These are phyloP conservation scores for Stomorhina lunata DNA, from an alignment of 2,888 invertebrate genomes.

Conservation along the genomic window DNA sequence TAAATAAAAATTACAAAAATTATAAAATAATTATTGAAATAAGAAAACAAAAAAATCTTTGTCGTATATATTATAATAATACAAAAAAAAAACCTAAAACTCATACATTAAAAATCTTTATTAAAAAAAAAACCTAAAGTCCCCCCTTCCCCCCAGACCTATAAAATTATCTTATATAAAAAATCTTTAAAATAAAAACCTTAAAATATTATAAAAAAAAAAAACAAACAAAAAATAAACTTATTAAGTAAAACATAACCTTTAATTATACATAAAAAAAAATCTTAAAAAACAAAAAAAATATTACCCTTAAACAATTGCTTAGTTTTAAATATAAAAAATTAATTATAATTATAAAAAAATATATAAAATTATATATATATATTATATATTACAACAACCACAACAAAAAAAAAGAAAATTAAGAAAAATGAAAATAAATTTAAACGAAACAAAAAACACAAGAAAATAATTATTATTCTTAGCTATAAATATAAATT, in stretches of 20 bases:
- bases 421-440: slow-evolving; percentile 6
- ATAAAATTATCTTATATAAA: slow-evolving; percentile 19
- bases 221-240: no score
- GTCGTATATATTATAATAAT: slow-evolving; percentile 54
- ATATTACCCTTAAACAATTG: slow-evolving; percentile 62
- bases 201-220: slow-evolving; percentile 14
- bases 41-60: slow-evolving; percentile 57
- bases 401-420: slow-evolving; percentile 20
- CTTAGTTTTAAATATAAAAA: slow-evolving; percentile 62
- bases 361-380: slow-evolving; percentile 52
- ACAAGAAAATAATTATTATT: slow-evolving; percentile 39
- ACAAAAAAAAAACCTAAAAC: slow-evolving; percentile 20
- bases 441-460: slow-evolving; percentile 10
- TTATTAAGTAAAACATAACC: slow-evolving; percentile 53
- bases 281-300: slow-evolving; percentile 34
- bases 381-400: slow-evolving; percentile 46
- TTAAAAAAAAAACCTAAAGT: slow-evolving; percentile 4
- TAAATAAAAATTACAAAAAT: slow-evolving; percentile 46
- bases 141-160: slow-evolving; percentile 9
- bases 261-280: slow-evolving; percentile 23
- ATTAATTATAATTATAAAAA: no score
- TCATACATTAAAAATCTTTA: slow-evolving; percentile 37
- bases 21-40: slow-evolving; percentile 52
- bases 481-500: slow-evolving; percentile 64
- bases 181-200: slow-evolving; percentile 37